Percentiles rank a stretch among this genome's conserved stretches.
Conservation (phyloP, 2,113 vertebrate species). For the Datnioides undecimradiatus region DNA sequence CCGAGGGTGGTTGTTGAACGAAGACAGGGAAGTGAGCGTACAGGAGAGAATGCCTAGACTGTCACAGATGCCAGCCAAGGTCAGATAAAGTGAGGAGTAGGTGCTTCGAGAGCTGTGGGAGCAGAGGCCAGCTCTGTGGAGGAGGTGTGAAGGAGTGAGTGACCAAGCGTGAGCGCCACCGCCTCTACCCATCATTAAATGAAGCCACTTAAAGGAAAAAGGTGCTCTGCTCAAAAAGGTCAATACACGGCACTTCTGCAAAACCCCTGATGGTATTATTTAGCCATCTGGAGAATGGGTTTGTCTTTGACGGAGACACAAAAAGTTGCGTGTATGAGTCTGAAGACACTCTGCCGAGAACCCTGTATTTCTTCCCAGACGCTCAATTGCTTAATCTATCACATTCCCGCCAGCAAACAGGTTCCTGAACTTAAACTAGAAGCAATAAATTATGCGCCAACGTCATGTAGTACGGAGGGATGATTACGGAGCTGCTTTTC, state of each 20-base stretch:
- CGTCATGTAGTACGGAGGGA: conserved; percentile 54
- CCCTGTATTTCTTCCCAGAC: conserved; percentile 25
- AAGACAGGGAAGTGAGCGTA: conserved; percentile 33
- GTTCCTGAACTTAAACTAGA: conserved; percentile 57
- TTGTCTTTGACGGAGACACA: conserved; percentile 26
- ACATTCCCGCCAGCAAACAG: conserved; percentile 37
- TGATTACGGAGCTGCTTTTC: conserved; percentile 64
- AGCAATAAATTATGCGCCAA: conserved; percentile 63
- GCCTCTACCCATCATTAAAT: conserved; percentile 73
- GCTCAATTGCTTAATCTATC: conserved; percentile 53
- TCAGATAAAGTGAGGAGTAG: conserved; percentile 77
- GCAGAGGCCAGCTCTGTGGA: conserved; percentile 69
- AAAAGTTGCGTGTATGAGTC: conserved; percentile 35
- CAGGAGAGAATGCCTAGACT: conserved; percentile 55
- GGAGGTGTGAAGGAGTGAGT: conserved; percentile 71
- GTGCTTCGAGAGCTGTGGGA: conserved; percentile 71
- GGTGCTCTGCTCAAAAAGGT: conserved; percentile 62
- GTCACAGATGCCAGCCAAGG: conserved; percentile 74
- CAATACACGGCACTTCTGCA: conserved; percentile 58
- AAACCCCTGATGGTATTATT: conserved; percentile 62
- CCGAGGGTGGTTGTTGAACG: conserved; percentile 36
- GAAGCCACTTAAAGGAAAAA: conserved; percentile 75
- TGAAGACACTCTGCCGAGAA: conserved; percentile 24
- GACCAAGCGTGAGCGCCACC: conserved; percentile 71
- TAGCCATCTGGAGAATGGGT: conserved; percentile 44